Percentiles rank a stretch among this genome's conserved stretches.
Conservation (phyloP, 30 jellyfish, hydroid and myxozoan genomes). For the Cassiopea andromeda region DNA sequence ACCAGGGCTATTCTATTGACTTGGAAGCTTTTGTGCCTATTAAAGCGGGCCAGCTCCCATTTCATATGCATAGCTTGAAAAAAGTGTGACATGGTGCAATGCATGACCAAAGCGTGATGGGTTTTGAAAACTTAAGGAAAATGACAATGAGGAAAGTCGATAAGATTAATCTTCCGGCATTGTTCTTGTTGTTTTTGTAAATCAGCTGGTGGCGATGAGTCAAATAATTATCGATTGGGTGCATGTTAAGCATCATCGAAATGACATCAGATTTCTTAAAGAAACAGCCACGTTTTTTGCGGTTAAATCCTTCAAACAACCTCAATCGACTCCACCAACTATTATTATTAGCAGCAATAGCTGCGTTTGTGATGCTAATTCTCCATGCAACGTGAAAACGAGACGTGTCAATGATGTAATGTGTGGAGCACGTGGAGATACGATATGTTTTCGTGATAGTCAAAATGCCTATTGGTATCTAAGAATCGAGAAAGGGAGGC, state of each 20-base stretch:
- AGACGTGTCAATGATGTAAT: constrained; percentile 27
- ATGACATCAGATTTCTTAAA: constrained; percentile 34
- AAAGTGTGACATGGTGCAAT: too few relatives aligned
- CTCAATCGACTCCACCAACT: constrained; percentile 34
- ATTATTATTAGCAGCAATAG: neutral
- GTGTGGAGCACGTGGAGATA: neutral
- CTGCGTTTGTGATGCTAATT: constrained; percentile 13
- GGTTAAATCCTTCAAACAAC: constrained; percentile 10
- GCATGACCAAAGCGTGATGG: too few relatives aligned
- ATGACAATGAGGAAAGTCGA: too few relatives aligned
- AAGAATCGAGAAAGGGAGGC: neutral
- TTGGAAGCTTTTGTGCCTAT: too few relatives aligned
- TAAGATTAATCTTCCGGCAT: too few relatives aligned
- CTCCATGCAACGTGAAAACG: constrained; percentile 7
- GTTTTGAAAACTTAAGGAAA: too few relatives aligned
- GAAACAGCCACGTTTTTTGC: constrained; percentile 23
- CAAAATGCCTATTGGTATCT: neutral
- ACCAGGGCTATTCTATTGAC: too few relatives aligned
- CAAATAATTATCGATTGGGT: neutral
- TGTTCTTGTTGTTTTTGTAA: too few relatives aligned
- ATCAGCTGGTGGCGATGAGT: neutral
- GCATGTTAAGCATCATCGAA: neutral
- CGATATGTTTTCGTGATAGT: neutral
- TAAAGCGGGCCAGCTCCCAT: too few relatives aligned
- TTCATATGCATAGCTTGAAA: too few relatives aligned